Evolutionary conservation across 2,113 vertebrate species (phyloP), one percentile per base, ranked within the genome.

Genomic region (Phoenicopterus ruber): DNA sequence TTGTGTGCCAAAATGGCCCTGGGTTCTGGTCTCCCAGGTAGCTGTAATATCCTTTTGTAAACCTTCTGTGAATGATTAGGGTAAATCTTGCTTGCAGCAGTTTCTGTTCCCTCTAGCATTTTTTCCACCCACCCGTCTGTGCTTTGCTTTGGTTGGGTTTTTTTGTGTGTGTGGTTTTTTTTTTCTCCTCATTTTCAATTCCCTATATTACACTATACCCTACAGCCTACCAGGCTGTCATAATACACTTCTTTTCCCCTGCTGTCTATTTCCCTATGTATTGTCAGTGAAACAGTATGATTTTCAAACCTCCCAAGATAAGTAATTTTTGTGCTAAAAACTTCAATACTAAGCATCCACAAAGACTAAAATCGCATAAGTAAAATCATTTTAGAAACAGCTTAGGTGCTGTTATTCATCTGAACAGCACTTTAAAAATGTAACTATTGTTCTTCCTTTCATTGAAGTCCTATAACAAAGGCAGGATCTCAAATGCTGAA

Each of bases 21-120:
- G 40, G 94, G 96, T 88, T 94, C 67, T 90, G 59, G 21, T 97
- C 88, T 97, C 85, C 77, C 69, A 94, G 63, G 95, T 72, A 96
- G 94, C 86, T 94, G 84, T 92, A 97, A 98, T 96, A 96, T 94
- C 91, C 69, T 96, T 94, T 72, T 88, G 70, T 86, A 97, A 96
- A 72, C 69, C 90, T 95, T 94, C 82, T 18, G 7, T 93, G 94
- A 98, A 96, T 97, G 92, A 96, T 97, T 96, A 96, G 88, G 79
- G 66, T 91, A 97, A 97, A 94, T 78, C 67, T 97, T 95, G 93
- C 97, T 97, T 86, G 81, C 91, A 96, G 96, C 93, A 26, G 66
- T 96, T 97, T 97, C 86, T 97, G 69, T 95, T 97, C 91, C 94
- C 91, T 95, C 93, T 73, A 90, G 79, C 82, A 84, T 86, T 93